Evolutionary conservation across 2,113 vertebrate species (phyloP).

Genomic region (Hyperoodon ampullatus): DNA sequence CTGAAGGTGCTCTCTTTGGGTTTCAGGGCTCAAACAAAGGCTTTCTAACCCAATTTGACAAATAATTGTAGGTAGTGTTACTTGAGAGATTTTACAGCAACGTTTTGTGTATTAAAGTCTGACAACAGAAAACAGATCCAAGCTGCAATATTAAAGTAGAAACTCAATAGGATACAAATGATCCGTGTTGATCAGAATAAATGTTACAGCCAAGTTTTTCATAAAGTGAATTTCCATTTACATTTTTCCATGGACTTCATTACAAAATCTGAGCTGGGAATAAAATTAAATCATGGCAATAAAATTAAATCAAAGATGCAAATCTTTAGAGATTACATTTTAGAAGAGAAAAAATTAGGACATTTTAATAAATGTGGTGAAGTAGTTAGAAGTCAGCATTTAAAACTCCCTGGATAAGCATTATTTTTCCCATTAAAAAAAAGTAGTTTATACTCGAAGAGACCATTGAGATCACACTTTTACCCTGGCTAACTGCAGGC

Average conservation of each 20-base stretch:
- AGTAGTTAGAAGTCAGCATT: neutral
- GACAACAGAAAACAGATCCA: neutral
- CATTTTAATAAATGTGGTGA: slow-evolving; percentile 28
- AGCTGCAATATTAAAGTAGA: neutral
- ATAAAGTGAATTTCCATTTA: neutral
- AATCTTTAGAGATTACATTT: slow-evolving; percentile 18
- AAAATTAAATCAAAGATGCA: neutral
- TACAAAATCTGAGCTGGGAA: neutral
- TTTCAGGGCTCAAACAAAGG: neutral
- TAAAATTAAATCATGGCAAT: neutral
- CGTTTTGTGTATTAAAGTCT: neutral
- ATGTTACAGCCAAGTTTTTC: neutral
- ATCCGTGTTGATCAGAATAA: neutral
- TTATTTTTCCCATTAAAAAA: neutral
- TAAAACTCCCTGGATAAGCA: neutral
- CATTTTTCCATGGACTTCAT: neutral
- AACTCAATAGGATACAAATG: neutral
- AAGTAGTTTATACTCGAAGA: neutral
- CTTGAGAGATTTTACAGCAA: neutral
- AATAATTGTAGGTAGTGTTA: neutral
- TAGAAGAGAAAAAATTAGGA: neutral
- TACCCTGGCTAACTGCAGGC: neutral
- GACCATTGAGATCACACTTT: neutral
- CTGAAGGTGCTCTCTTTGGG: neutral
- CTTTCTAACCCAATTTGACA: neutral